These are phyloP conservation scores for Brachionus plicatilis DNA, from an alignment of 1,140 invertebrate genomes.

Conservation along the genomic window DNA sequence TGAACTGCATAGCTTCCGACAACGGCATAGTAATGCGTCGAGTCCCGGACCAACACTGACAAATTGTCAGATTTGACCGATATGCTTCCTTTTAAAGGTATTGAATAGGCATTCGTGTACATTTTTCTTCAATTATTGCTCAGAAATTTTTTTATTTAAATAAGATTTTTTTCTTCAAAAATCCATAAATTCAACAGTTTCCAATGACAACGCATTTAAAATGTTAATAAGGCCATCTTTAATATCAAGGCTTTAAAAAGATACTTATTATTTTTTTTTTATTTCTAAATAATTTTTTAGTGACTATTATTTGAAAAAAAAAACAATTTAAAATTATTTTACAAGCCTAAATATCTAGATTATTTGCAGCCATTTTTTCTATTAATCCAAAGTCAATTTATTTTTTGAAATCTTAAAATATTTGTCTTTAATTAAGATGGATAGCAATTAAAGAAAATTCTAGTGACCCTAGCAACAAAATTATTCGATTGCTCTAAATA, in stretches of 20 bases:
- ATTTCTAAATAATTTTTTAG: not conserved
- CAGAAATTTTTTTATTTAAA: not conserved
- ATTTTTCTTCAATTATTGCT: not conserved
- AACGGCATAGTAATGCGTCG: not conserved
- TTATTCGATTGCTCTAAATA: constrained; percentile 20
- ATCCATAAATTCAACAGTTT: constrained; percentile 1
- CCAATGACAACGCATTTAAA: constrained; percentile 8
- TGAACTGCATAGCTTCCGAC: not conserved
- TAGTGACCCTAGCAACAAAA: constrained; percentile 35
- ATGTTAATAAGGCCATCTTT: constrained; percentile 5
- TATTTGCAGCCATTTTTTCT: not conserved
- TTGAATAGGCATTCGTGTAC: not conserved
- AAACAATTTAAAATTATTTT: not conserved
- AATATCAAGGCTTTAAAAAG: not conserved
- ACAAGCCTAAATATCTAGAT: not conserved
- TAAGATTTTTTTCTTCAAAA: not conserved
- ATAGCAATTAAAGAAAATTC: not conserved
- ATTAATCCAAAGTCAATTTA: not conserved
- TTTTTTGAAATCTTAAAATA: not conserved
- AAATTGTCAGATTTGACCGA: not conserved
- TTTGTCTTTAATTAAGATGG: not conserved
- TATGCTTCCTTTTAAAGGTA: not conserved
- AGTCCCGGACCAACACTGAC: not conserved
- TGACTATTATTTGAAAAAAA: not conserved
- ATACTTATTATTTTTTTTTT: not conserved